Conservation (phyloP, 2,888 invertebrate genomes). For the Blera fallax region DNA sequence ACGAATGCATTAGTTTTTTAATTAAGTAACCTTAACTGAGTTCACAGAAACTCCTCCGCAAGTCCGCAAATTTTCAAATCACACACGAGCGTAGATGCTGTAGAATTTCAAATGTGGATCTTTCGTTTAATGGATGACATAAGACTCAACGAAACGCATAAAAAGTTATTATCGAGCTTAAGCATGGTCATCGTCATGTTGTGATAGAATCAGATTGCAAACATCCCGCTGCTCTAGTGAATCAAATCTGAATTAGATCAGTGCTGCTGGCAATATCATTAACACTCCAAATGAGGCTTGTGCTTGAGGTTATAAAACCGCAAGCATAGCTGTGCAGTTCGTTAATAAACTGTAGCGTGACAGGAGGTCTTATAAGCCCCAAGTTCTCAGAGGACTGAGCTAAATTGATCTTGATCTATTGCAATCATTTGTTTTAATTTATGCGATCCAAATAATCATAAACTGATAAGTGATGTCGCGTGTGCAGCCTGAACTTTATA, state of each 20-base stretch:
- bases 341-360: background rate
- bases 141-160: background rate
- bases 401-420: too few relatives aligned
- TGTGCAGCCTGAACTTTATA: too few relatives aligned
- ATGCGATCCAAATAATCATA: too few relatives aligned
- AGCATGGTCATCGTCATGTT: background rate
- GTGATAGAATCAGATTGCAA: background rate
- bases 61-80: background rate
- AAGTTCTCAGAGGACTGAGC: too few relatives aligned
- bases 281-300: background rate
- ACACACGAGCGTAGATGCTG: background rate
- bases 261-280: background rate
- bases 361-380: too few relatives aligned
- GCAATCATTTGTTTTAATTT: too few relatives aligned
- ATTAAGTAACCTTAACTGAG: background rate
- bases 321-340: background rate
- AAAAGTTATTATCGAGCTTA: background rate
- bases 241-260: background rate
- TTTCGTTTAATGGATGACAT: background rate
- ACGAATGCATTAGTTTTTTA: constrained; percentile 32
- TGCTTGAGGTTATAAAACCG: background rate
- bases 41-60: background rate
- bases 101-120: background rate
- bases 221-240: background rate
- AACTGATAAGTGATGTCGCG: too few relatives aligned